Percentiles rank a stretch among this genome's conserved stretches.
Conservation (phyloP, 2,797 vertebrate genomes). For the Astyanax mexicanus region DNA sequence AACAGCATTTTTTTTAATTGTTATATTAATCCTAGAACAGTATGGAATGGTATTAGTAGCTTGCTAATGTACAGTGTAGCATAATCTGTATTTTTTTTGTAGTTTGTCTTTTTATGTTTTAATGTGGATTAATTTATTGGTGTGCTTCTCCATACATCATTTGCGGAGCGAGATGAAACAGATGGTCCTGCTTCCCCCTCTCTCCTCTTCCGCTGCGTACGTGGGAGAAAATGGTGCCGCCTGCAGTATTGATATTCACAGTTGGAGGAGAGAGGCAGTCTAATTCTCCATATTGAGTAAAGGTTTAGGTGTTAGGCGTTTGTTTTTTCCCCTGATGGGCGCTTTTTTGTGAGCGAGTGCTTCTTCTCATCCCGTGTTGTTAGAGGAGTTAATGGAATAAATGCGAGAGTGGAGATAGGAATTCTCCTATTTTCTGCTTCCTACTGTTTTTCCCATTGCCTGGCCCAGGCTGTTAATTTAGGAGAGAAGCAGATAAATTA, state of each 20-base stretch:
- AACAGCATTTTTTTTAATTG: no score
- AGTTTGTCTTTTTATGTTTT: background rate
- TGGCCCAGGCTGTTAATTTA: slow-evolving; percentile 71
- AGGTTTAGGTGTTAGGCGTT: slow-evolving; percentile 61
- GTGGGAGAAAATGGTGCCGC: slow-evolving; percentile 46
- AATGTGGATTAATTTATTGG: slow-evolving; percentile 44
- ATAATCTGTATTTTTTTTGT: background rate
- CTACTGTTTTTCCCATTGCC: slow-evolving; percentile 73
- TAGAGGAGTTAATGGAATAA: slow-evolving; percentile 78
- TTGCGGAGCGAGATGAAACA: slow-evolving; percentile 56
- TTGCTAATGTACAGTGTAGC: background rate
- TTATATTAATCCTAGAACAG: no score
- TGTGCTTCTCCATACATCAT: slow-evolving; percentile 47
- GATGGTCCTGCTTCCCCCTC: slow-evolving; percentile 54
- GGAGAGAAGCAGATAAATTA: slow-evolving; percentile 75
- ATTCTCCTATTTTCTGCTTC: slow-evolving; percentile 77
- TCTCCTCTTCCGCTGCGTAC: slow-evolving; percentile 44
- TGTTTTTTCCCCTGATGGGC: slow-evolving; percentile 54
- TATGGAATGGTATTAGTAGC: slow-evolving; percentile 13
- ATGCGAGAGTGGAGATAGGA: slow-evolving; percentile 75
- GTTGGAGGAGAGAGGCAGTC: slow-evolving; percentile 50
- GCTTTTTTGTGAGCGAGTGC: slow-evolving; percentile 54
- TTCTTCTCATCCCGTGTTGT: slow-evolving; percentile 67
- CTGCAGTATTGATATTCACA: slow-evolving; percentile 55
- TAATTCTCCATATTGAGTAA: slow-evolving; percentile 60